Conservation (phyloP, 2,113 vertebrate genomes). For the Indri indri region DNA sequence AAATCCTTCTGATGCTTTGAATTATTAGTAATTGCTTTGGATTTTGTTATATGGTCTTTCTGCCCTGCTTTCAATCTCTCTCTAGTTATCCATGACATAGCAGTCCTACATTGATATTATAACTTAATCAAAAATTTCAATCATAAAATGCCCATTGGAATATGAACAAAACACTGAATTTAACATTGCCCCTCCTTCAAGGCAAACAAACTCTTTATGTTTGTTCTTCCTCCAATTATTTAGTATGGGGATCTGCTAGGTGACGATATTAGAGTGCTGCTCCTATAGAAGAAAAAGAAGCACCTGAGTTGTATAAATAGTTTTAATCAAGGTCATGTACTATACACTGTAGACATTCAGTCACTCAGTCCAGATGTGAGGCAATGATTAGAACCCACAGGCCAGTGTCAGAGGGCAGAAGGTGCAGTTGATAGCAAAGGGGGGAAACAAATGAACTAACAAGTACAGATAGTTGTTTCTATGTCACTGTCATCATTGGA, state of each 20-base stretch:
- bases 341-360: background rate
- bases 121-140: background rate
- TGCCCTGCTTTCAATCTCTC: background rate
- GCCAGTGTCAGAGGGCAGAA: background rate
- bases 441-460: background rate
- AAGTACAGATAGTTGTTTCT: background rate
- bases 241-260: background rate
- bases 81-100: background rate
- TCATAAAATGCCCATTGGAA: background rate
- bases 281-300: background rate
- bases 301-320: background rate
- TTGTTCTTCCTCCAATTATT: background rate
- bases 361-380: background rate
- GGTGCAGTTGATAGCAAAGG: background rate
- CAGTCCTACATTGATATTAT: background rate
- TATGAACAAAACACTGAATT: slow-evolving; percentile 25
- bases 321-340: background rate
- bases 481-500: background rate
- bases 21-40: background rate
- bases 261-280: slow-evolving; percentile 12
- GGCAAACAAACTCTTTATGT: background rate
- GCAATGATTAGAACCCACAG: background rate
- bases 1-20: background rate
- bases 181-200: background rate
- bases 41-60: background rate